Evolutionary conservation across 2,888 invertebrate genomes (phyloP).

Genomic region (Tineola bisselliella): DNA sequence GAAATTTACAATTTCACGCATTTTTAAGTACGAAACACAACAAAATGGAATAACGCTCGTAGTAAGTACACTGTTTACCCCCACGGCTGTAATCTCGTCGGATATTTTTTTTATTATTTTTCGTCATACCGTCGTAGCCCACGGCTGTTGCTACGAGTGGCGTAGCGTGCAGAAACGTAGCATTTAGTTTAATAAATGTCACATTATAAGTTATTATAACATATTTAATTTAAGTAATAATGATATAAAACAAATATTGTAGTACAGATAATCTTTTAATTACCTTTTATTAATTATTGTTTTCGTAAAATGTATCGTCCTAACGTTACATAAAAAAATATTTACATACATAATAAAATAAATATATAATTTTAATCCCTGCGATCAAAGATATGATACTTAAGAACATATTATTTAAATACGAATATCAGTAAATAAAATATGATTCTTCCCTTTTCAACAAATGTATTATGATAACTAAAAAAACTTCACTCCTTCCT

Average conservation of each 20-base stretch:
- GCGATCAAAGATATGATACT: too few relatives aligned
- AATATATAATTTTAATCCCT: too few relatives aligned
- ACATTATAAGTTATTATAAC: not conserved
- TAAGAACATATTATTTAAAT: too few relatives aligned
- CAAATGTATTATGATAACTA: too few relatives aligned
- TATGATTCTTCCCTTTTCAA: too few relatives aligned
- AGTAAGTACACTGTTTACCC: conserved; percentile 51
- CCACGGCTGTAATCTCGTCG: conserved; percentile 56
- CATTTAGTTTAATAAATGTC: not conserved
- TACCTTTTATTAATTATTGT: too few relatives aligned
- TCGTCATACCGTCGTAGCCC: conserved; percentile 9
- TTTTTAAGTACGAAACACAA: conserved; percentile 54
- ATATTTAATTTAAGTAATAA: not conserved
- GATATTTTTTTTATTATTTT: conserved; percentile 33
- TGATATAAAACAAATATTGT: too few relatives aligned
- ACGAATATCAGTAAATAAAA: too few relatives aligned
- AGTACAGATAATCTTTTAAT: too few relatives aligned
- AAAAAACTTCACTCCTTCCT: not conserved
- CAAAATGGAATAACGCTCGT: conserved; percentile 62
- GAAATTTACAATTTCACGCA: conserved; percentile 26
- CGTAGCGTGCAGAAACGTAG: conserved; percentile 2
- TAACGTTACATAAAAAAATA: too few relatives aligned
- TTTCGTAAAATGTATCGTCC: too few relatives aligned
- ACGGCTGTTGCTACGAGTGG: conserved; percentile 6
- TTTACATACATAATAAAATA: too few relatives aligned